Conservation (phyloP, 37 sponge, comb jelly and placozoan genomes). For the Beroe forskalii region DNA sequence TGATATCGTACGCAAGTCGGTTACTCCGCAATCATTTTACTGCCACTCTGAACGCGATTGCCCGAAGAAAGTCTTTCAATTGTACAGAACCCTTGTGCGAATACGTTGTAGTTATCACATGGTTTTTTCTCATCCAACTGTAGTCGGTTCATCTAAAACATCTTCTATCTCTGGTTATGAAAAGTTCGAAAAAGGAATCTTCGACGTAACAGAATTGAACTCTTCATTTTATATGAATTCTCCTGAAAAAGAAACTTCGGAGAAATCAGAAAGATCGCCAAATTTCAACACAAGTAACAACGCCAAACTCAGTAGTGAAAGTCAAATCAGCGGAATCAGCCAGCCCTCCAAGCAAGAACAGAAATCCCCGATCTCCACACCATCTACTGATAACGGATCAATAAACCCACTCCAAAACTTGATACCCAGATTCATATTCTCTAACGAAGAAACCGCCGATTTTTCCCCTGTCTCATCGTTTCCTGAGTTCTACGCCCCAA, state of each 20-base stretch:
- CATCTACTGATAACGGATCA: constrained; percentile 11
- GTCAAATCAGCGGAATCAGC: background rate
- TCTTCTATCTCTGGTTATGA: constrained; percentile 63
- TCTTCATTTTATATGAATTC: constrained; percentile 50
- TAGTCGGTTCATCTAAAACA: constrained; percentile 34
- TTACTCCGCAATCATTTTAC: too few species aligned
- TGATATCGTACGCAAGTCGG: too few species aligned
- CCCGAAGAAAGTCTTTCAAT: background rate
- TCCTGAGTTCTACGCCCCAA: constrained; percentile 6
- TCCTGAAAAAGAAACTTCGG: constrained; percentile 5
- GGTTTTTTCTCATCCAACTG: constrained; percentile 47
- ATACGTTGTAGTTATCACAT: constrained; percentile 18
- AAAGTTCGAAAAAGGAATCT: constrained; percentile 55
- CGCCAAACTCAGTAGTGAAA: constrained; percentile 31
- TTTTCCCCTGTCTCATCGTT: constrained; percentile 30
- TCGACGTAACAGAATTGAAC: constrained; percentile 35
- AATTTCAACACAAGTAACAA: background rate
- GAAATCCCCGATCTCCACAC: background rate
- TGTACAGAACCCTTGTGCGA: background rate
- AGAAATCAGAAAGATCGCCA: constrained; percentile 50
- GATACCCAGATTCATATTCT: constrained; percentile 11
- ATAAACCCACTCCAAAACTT: constrained; percentile 14
- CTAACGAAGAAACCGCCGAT: background rate
- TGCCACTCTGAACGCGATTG: too few species aligned
- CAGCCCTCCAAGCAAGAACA: background rate